Percentiles rank a stretch among this genome's conserved stretches.
Evolutionary conservation across 2,888 invertebrate species (phyloP).

Genomic region (Morpho deidamia): DNA sequence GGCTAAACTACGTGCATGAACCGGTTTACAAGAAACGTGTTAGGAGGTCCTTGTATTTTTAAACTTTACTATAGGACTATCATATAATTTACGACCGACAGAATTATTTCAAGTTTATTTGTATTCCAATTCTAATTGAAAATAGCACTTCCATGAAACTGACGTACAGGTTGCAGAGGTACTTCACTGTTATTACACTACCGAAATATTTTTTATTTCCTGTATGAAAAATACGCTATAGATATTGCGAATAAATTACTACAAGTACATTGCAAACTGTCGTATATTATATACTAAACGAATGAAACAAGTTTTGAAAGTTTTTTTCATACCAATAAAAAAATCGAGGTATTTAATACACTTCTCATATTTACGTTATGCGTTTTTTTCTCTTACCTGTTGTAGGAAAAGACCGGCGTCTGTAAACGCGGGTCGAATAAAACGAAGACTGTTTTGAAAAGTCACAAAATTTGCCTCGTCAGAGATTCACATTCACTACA

Average conservation of each 20-base stretch:
- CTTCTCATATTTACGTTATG: constrained; percentile 1
- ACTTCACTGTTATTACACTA: no score
- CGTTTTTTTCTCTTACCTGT: constrained; percentile 50
- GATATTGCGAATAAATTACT: no score
- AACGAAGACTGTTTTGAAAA: constrained; percentile 35
- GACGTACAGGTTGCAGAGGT: no score
- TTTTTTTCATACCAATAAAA: no score
- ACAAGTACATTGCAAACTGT: no score
- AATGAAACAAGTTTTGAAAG: no score
- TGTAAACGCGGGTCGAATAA: constrained; percentile 40
- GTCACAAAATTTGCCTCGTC: constrained; percentile 43
- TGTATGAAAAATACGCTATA: neutral
- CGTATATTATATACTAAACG: no score
- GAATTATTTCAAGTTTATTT: constrained; percentile 2
- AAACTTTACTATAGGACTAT: constrained; percentile 13
- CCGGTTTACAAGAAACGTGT: constrained; percentile 73
- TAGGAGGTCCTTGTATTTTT: constrained; percentile 59
- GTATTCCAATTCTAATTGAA: neutral
- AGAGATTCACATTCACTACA: constrained; percentile 44
- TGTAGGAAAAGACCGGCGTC: constrained; percentile 47
- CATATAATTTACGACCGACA: neutral
- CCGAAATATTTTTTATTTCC: neutral
- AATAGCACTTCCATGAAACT: neutral
- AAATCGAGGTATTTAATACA: neutral
- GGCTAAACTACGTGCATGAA: constrained; percentile 54